Conservation (phyloP, 2,888 invertebrate genomes). For the Melieria picta region DNA sequence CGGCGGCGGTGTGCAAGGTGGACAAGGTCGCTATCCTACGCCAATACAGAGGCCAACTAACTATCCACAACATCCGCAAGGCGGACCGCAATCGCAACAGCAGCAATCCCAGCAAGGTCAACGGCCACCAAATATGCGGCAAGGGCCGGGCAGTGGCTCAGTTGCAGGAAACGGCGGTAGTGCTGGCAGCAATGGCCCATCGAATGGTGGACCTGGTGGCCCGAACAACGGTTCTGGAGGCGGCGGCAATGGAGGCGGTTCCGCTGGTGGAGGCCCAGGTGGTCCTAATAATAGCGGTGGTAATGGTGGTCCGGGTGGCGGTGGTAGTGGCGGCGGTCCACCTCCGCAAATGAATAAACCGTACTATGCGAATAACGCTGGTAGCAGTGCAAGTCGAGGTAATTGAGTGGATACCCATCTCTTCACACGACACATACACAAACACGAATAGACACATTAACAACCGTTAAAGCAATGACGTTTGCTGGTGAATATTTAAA, state of each 20-base stretch:
- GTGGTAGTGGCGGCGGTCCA: slow-evolving; percentile 31
- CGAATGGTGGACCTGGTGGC: slow-evolving; percentile 51
- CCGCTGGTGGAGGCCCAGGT: slow-evolving; percentile 51
- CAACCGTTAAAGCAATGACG: slow-evolving; percentile 9
- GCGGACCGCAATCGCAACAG: slow-evolving; percentile 52
- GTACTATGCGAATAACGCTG: slow-evolving; percentile 60
- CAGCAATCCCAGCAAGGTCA: slow-evolving; percentile 52
- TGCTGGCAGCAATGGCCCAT: slow-evolving; percentile 37
- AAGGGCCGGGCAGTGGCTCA: slow-evolving; percentile 48
- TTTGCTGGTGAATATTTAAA: background rate
- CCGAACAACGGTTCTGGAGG: slow-evolving; percentile 45
- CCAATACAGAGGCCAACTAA: slow-evolving; percentile 66
- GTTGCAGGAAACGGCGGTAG: slow-evolving; percentile 22
- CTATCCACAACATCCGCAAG: slow-evolving; percentile 62
- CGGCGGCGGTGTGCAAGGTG: slow-evolving; percentile 53
- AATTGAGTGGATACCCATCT: slow-evolving; percentile 47
- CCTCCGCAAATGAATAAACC: slow-evolving; percentile 61
- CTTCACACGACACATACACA: slow-evolving; percentile 17
- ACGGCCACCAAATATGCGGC: slow-evolving; percentile 55
- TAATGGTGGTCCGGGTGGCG: slow-evolving; percentile 45
- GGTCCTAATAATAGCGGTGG: slow-evolving; percentile 52
- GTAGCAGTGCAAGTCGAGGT: slow-evolving; percentile 55
- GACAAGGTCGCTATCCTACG: slow-evolving; percentile 63
- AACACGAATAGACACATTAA: slow-evolving; percentile 3
- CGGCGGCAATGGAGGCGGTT: slow-evolving; percentile 44